These are phyloP conservation scores for Meiosimyza platycephala DNA, from an alignment of 2,888 invertebrate species.

Conservation along the genomic window DNA sequence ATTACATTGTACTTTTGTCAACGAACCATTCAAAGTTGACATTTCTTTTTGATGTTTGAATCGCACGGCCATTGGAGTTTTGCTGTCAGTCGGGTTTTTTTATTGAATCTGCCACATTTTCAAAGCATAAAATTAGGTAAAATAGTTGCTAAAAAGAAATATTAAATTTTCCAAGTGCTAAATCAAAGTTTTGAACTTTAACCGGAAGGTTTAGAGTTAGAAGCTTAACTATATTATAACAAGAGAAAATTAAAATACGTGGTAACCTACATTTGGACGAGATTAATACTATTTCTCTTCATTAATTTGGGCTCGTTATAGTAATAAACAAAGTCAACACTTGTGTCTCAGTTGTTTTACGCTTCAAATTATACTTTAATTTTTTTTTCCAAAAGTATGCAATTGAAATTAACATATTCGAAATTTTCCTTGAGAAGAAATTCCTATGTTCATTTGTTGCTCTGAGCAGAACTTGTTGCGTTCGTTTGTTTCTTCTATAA, in stretches of 20 bases:
- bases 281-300: neutral
- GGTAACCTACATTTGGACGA: conserved; percentile 6
- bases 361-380: neutral
- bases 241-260: neutral
- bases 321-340: neutral
- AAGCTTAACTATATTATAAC: neutral
- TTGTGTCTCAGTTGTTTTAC: neutral
- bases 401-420: conserved; percentile 29
- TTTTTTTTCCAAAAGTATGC: conserved; percentile 41
- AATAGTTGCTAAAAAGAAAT: conserved; percentile 3
- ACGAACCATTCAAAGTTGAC: neutral
- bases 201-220: neutral
- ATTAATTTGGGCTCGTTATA: neutral
- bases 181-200: too few species aligned
- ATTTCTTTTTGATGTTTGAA: neutral
- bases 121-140: conserved; percentile 56
- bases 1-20: conserved; percentile 8
- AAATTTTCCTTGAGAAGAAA: neutral
- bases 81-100: neutral
- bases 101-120: conserved; percentile 45
- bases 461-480: conserved; percentile 48
- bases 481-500: conserved; percentile 33
- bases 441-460: conserved; percentile 6
- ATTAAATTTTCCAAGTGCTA: too few species aligned
- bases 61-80: conserved; percentile 9